Evolutionary conservation across 2,797 vertebrate species (phyloP).

Genomic region (Botia almorhae): DNA sequence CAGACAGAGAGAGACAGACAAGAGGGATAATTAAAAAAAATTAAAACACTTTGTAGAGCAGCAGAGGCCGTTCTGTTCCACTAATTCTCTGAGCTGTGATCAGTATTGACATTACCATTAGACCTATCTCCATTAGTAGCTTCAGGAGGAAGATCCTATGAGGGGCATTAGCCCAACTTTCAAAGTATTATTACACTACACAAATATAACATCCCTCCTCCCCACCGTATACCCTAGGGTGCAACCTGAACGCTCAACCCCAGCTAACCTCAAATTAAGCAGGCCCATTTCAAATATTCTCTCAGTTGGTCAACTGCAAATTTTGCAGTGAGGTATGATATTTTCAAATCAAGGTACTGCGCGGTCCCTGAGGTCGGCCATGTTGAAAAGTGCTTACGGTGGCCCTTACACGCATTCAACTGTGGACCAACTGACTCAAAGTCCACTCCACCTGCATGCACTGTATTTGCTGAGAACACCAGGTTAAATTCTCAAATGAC

Average conservation of each 20-base stretch:
- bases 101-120: slow-evolving; percentile 79
- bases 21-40: slow-evolving; percentile 22
- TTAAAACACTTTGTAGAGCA: slow-evolving; percentile 32
- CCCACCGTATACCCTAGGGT: background rate
- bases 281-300: slow-evolving; percentile 27
- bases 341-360: slow-evolving; percentile 51
- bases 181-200: slow-evolving; percentile 1
- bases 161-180: slow-evolving; percentile 69
- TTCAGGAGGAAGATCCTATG: slow-evolving; percentile 65
- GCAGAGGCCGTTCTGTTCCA: slow-evolving; percentile 26
- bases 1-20: slow-evolving; percentile 44
- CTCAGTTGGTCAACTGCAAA: slow-evolving; percentile 38
- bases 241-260: slow-evolving; percentile 9
- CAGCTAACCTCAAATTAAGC: slow-evolving; percentile 31
- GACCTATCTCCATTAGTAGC: slow-evolving; percentile 76
- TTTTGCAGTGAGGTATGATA: slow-evolving; percentile 45
- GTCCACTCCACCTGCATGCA: slow-evolving; percentile 43
- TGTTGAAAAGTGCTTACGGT: slow-evolving; percentile 59
- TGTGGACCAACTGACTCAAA: slow-evolving; percentile 48
- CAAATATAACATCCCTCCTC: background rate
- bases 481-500: slow-evolving; percentile 40
- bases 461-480: slow-evolving; percentile 56
- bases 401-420: slow-evolving; percentile 13
- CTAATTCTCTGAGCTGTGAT: slow-evolving; percentile 69
- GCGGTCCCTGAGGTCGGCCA: slow-evolving; percentile 30